phyloP scores from a whole-genome alignment of 1,140 invertebrate genomes.

The Zaprionus nigranus region DNA sequence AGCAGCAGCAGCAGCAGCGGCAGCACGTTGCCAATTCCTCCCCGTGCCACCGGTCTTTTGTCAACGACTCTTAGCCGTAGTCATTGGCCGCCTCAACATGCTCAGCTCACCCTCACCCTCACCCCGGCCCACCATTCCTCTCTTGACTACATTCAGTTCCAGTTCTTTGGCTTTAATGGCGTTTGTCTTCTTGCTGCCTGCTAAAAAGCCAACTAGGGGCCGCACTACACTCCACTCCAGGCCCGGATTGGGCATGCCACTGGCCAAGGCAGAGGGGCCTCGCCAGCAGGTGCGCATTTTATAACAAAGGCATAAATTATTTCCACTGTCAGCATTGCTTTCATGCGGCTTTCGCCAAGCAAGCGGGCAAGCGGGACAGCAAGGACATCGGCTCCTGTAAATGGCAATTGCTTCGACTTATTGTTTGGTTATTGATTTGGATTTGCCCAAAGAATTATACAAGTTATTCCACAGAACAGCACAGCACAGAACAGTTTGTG shows the following conservation, averaged over 20 bases:
- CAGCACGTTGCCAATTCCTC: conserved; percentile 56
- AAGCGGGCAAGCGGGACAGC: conserved; percentile 1
- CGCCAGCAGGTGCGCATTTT: conserved; percentile 63
- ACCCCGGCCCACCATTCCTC: conserved; percentile 8
- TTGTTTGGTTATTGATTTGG: conserved; percentile 80
- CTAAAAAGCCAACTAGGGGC: conserved; percentile 52
- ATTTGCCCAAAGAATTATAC: conserved; percentile 67
- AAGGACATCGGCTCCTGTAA: conserved; percentile 20
- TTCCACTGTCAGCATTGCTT: conserved; percentile 80
- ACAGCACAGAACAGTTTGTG: neutral
- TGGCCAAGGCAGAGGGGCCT: conserved; percentile 39
- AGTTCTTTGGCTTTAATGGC: conserved; percentile 60
- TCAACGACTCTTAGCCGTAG: conserved; percentile 62
- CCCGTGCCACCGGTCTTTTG: conserved; percentile 53
- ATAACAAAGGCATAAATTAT: conserved; percentile 83
- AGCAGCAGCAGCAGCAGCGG: conserved; percentile 29
- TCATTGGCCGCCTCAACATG: conserved; percentile 40
- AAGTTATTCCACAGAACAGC: conserved; percentile 49
- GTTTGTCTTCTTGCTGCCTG: conserved; percentile 51
- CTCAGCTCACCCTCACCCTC: neutral
- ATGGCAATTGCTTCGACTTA: conserved; percentile 72
- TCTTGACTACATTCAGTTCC: conserved; percentile 42
- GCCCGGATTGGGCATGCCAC: conserved; percentile 26
- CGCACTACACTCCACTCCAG: conserved; percentile 18
- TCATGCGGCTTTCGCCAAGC: conserved; percentile 43